Evolutionary conservation across 2,888 invertebrate genomes (phyloP).

Genomic region (Chydorus sphaericus): DNA sequence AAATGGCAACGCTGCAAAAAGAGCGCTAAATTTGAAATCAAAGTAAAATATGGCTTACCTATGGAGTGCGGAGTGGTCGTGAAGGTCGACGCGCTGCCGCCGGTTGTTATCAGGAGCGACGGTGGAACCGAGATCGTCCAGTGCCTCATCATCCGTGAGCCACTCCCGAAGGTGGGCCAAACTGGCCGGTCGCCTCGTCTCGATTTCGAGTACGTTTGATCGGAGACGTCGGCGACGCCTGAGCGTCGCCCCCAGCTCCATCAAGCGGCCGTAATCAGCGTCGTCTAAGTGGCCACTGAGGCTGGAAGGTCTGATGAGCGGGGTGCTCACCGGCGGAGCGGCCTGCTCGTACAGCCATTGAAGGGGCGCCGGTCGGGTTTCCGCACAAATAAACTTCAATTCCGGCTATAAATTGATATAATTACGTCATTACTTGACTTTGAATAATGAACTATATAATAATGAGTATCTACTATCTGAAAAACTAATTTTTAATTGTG

Average conservation of each 20-base stretch:
- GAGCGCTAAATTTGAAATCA: too few species aligned
- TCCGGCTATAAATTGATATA: conserved; percentile 4
- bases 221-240: conserved; percentile 9
- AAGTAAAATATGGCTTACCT: conserved; percentile 11
- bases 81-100: background rate
- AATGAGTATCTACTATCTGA: too few species aligned
- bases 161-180: conserved; percentile 19
- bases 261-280: conserved; percentile 26
- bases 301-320: background rate
- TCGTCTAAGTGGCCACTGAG: conserved; percentile 7
- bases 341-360: conserved; percentile 64
- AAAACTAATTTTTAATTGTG: too few species aligned
- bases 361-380: conserved; percentile 57
- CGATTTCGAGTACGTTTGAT: conserved; percentile 55
- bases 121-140: conserved; percentile 15
- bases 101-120: conserved; percentile 13
- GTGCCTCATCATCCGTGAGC: conserved; percentile 18
- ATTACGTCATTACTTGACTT: too few species aligned
- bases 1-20: too few species aligned
- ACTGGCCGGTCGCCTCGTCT: conserved; percentile 47
- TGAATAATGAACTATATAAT: too few species aligned
- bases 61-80: conserved; percentile 8
- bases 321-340: conserved; percentile 33
- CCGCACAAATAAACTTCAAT: conserved; percentile 48
- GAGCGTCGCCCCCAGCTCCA: conserved; percentile 36